Evolutionary conservation across 2,113 vertebrate genomes (phyloP), one percentile per base, ranked within the genome.

Genomic region (Centrocercus urophasianus): DNA sequence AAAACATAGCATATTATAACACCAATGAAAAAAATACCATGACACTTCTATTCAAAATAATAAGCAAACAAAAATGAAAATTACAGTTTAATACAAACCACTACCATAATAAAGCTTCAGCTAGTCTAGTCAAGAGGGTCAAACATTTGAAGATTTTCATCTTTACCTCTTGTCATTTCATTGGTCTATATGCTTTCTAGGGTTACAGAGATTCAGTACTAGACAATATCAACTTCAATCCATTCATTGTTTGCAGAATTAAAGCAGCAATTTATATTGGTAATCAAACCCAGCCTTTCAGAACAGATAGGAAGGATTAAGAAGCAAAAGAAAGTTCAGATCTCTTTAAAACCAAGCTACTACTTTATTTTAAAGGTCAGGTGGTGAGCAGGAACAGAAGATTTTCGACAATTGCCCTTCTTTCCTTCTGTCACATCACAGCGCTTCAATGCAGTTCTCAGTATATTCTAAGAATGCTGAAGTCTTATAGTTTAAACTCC

Each of bases 91-190:
- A 43, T 72, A 92, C 24, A 96, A 96, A 90, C 86, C 93, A 92
- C 91, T 86, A 96, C n/a, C 74, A 96, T 28, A 86, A 79, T 70
- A 93, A 92, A 83, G 36, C 48, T 91, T 96, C 96, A 94, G 74
- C 82, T 95, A 85, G 77, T 14, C 88, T 96, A 97, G 96, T 96
- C 87, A 97, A 94, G 76, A 60, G 83, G 57, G 48, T 95, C 90
- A 97, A 89, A 76, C 9, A 95, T 60, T 93, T 95, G 77, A 67
- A 97, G 47, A 91, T 93, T 86, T 95, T 93, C 52, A 34, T 92
- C 74, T 90, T 65, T 82, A 94, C 89, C 38, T 74, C 75, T 63
- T 72, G 48, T 19, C 38, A 88, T 71, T 93, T 93, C 93, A 95
- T 45, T 40, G 63, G 88, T 77, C 91, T 65, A 69, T 75, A 65